Evolutionary conservation across 2,888 invertebrate genomes (phyloP), one percentile per base, ranked within the genome.

Genomic region (Metalampra italica): DNA sequence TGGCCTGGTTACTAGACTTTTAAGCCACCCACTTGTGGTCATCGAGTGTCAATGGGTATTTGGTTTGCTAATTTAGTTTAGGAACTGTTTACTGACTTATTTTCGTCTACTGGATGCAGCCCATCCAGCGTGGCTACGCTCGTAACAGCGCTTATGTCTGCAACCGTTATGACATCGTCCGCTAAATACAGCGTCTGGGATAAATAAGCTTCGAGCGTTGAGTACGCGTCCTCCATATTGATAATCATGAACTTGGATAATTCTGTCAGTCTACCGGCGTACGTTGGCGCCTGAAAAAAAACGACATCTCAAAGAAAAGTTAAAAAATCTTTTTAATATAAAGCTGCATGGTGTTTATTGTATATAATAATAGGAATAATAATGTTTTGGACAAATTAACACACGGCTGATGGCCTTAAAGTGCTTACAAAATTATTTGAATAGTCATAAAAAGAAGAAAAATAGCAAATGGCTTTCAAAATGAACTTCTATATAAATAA

Each of bases 191-290:
- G 45, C 0, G 68, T 70, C 12, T 79, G 62, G 0, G 71, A 60
- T 32, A 88, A 64, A 57, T 86, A 86, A 0, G 64, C 68, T 55
- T 88, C 85, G 0, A 86, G 66, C 46, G 72, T 79, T 11, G 63
- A 63, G 51, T 86, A 87, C 0, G 75, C 82, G 12, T 72, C 68
- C 2, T 66, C 66, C 37, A 79, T 75, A 22, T 74, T 74, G 15
- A 51, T 51, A n/a, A 70, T 71, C 72, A 68, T 79, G 54, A 44
- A 66, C 56, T 59, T 79, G 38, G 60, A 66, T 53, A 85, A 50
- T 57, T 79, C 82, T 5, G 75, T 61, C 34, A 87, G 55, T 55
- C 57, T 71, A 0, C 85, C 83, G 5, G 50, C 52, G 58, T 85
- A 88, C 1, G 80, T 80, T 40, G 75, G 78, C n/a, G 67, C 75